These are phyloP conservation scores for Chorisops tibialis DNA, from an alignment of 2,888 invertebrate species.

Conservation along the genomic window DNA sequence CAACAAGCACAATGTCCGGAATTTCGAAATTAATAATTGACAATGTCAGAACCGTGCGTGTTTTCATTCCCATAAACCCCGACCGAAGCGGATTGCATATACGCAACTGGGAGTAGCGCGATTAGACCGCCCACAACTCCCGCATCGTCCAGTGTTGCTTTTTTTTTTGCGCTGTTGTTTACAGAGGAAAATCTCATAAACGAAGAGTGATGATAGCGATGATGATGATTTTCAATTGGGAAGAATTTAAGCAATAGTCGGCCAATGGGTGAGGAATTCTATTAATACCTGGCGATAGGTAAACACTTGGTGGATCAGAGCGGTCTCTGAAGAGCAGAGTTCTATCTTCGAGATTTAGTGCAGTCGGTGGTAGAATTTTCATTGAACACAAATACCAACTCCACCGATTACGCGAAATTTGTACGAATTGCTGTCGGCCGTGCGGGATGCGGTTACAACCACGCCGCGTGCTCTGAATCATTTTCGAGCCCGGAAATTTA, in stretches of 20 bases:
- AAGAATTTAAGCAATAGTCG: conserved; percentile 7
- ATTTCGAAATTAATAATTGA: conserved; percentile 7
- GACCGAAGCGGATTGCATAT: background rate
- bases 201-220: background rate
- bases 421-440: no score
- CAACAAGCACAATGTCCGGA: background rate
- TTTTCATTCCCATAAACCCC: conserved; percentile 1
- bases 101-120: conserved; percentile 16
- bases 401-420: no score
- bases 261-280: conserved; percentile 8
- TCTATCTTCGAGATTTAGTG: no score
- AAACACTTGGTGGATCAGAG: background rate
- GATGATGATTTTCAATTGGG: background rate
- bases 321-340: no score
- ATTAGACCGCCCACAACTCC: conserved; percentile 8
- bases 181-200: background rate
- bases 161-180: background rate
- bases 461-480: background rate
- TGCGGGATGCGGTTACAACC: no score
- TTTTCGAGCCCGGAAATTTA: background rate
- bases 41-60: conserved; percentile 8
- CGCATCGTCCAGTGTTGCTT: background rate
- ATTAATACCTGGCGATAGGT: conserved; percentile 15
- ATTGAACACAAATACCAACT: no score
- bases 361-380: no score